phyloP scores from a whole-genome alignment of 2,797 vertebrate species.

The Syndactyla subalaris region DNA sequence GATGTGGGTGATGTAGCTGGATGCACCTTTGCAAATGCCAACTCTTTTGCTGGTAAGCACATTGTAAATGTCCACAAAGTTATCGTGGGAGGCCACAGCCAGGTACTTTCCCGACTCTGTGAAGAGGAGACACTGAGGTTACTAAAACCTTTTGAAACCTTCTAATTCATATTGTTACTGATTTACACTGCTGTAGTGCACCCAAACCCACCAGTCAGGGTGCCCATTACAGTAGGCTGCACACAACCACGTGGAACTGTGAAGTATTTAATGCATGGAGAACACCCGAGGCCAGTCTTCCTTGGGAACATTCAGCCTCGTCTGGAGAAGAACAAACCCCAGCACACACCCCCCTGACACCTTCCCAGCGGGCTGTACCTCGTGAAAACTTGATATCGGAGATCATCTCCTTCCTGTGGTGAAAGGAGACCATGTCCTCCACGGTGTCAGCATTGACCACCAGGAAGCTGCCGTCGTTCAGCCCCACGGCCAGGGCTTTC shows the following conservation, averaged over 20 bases:
- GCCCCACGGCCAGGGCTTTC: constrained; percentile 93
- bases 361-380: constrained; percentile 76
- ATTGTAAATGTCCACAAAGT: constrained; percentile 97
- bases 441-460: constrained; percentile 96
- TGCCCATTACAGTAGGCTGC: neutral
- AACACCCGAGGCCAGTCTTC: neutral
- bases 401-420: constrained; percentile 95
- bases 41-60: constrained; percentile 95
- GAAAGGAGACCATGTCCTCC: constrained; percentile 98
- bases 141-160: neutral
- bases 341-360: neutral
- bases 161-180: neutral
- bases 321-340: neutral
- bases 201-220: neutral
- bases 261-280: neutral
- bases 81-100: constrained; percentile 94
- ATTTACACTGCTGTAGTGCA: neutral
- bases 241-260: neutral
- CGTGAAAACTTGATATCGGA: constrained; percentile 95
- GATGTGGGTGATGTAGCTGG: constrained; percentile 93
- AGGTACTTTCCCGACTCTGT: constrained; percentile 93
- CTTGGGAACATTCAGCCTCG: neutral
- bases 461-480: constrained; percentile 96
- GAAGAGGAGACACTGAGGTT: constrained; percentile 22
- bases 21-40: constrained; percentile 94